Conservation (phyloP, 2,888 invertebrate genomes). For the Agonopterix heracliana region DNA sequence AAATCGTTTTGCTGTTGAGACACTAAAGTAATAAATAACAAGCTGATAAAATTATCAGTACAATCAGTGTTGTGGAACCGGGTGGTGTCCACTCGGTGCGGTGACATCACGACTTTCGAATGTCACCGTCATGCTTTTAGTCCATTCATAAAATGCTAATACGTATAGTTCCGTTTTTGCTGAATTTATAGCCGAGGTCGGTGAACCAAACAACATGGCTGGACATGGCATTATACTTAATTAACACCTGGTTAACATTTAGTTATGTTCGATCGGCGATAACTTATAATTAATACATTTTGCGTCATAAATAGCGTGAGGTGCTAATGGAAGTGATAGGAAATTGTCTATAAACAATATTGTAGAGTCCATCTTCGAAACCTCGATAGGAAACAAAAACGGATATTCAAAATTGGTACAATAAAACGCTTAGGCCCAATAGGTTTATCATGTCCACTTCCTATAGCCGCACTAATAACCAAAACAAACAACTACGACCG, state of each 20-base stretch:
- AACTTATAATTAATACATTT: too few relatives aligned
- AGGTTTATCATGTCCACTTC: constrained; percentile 72
- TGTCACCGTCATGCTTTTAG: constrained; percentile 42
- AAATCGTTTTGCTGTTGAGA: constrained; percentile 12
- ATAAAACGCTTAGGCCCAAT: constrained; percentile 73
- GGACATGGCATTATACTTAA: too few relatives aligned
- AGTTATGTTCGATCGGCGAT: too few relatives aligned
- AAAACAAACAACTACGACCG: constrained; percentile 69
- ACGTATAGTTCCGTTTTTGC: constrained; percentile 47
- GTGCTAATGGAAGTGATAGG: neutral
- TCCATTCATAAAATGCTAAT: constrained; percentile 66
- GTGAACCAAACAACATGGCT: neutral
- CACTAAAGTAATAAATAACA: constrained; percentile 13
- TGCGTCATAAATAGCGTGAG: too few relatives aligned
- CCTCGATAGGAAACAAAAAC: constrained; percentile 40
- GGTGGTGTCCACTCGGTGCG: constrained; percentile 15
- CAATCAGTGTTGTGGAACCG: constrained; percentile 10
- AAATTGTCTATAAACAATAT: neutral
- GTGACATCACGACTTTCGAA: constrained; percentile 56
- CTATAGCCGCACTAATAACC: constrained; percentile 70
- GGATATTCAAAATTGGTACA: constrained; percentile 69
- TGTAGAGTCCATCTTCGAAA: neutral
- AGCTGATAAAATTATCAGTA: constrained; percentile 13
- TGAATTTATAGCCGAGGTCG: constrained; percentile 38
- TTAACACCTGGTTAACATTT: too few relatives aligned